Evolutionary conservation across 2,888 invertebrate species (phyloP).

Genomic region (Ophion costatus): DNA sequence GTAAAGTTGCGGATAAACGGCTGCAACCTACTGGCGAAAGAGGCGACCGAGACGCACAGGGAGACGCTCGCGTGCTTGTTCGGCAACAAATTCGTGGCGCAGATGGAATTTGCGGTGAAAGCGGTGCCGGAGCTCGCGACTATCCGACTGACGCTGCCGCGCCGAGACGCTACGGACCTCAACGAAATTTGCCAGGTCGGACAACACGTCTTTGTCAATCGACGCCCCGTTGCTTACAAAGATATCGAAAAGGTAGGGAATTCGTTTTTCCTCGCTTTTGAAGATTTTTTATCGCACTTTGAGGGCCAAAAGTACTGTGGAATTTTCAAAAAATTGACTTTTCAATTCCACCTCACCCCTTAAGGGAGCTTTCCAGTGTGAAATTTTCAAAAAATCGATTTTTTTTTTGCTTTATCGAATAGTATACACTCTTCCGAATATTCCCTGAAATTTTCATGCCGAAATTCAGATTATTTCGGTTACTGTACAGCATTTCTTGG

Average conservation of each 20-base stretch:
- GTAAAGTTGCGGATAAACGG: slow-evolving; percentile 84
- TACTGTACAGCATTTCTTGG: too few relatives aligned
- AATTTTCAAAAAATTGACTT: too few relatives aligned
- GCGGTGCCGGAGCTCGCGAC: slow-evolving; percentile 70
- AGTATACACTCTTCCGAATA: too few relatives aligned
- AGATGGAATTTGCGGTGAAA: slow-evolving; percentile 74
- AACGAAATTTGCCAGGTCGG: slow-evolving; percentile 71
- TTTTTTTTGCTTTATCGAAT: too few relatives aligned
- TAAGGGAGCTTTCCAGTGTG: too few relatives aligned
- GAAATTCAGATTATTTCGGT: too few relatives aligned
- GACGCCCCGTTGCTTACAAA: slow-evolving; percentile 84
- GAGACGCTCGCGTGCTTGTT: slow-evolving; percentile 80
- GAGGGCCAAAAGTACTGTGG: too few relatives aligned
- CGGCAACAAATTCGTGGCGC: slow-evolving; percentile 74
- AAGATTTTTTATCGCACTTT: too few relatives aligned
- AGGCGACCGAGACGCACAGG: slow-evolving; percentile 76
- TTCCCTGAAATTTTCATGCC: too few relatives aligned
- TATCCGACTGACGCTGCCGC: slow-evolving; percentile 79
- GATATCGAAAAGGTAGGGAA: slow-evolving; percentile 85
- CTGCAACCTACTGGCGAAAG: slow-evolving; percentile 84
- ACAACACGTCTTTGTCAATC: slow-evolving; percentile 84
- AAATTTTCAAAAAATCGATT: too few relatives aligned
- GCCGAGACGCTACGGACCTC: slow-evolving; percentile 73
- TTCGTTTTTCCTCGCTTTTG: neutral
- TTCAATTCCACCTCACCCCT: too few relatives aligned